Conservation (phyloP, 2,888 invertebrate genomes). For the Lydus trimaculatus region DNA sequence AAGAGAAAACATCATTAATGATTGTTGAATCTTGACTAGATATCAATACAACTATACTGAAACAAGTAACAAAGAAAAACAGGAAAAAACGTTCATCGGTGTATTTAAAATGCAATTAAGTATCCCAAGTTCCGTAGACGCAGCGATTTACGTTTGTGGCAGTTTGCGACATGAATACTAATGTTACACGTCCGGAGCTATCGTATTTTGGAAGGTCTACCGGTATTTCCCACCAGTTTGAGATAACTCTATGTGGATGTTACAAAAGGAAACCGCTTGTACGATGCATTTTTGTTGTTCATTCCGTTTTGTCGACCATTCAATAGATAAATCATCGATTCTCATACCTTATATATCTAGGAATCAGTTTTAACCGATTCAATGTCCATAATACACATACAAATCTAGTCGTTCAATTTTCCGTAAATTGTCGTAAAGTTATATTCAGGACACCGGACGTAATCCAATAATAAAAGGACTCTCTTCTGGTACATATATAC, state of each 20-base stretch:
- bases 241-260: slow-evolving; percentile 34
- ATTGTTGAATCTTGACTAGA: background rate
- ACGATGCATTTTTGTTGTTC: slow-evolving; percentile 26
- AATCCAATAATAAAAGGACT: slow-evolving; percentile 32
- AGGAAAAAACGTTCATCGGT: slow-evolving; percentile 23
- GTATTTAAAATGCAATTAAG: slow-evolving; percentile 44
- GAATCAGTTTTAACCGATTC: slow-evolving; percentile 10
- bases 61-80: no score
- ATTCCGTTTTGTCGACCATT: slow-evolving; percentile 15
- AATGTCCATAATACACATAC: slow-evolving; percentile 22
- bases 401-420: slow-evolving; percentile 26
- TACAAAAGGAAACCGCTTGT: slow-evolving; percentile 35
- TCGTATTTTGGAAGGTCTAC: slow-evolving; percentile 24
- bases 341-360: slow-evolving; percentile 1
- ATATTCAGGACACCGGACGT: slow-evolving; percentile 29
- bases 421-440: slow-evolving; percentile 27
- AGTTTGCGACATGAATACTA: slow-evolving; percentile 41
- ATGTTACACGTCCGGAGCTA: slow-evolving; percentile 34
- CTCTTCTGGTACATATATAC: slow-evolving; percentile 13
- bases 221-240: slow-evolving; percentile 23
- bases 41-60: slow-evolving; percentile 14
- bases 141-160: slow-evolving; percentile 42
- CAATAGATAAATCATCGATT: slow-evolving; percentile 26
- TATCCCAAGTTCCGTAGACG: slow-evolving; percentile 35
- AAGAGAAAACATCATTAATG: slow-evolving; percentile 6